Evolutionary conservation across 2,888 invertebrate genomes (phyloP), one percentile per base, ranked within the genome.

Genomic region (Apotomis turbidana): DNA sequence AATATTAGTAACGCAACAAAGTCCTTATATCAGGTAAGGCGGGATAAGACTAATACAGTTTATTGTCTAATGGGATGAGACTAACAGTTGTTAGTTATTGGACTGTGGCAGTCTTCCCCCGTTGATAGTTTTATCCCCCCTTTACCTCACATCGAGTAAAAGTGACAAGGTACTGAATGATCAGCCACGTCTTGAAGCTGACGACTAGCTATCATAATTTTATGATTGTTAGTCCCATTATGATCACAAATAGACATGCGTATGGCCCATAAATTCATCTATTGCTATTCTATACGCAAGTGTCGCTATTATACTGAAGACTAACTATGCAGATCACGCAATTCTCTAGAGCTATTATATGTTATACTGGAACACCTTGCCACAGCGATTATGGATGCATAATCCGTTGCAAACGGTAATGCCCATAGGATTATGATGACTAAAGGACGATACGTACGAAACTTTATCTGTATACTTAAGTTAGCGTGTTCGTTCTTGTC

Each of bases 301-400:
- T 57, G 55, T 46, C 15, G 44, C 66, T 55, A 46, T 66, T 55
- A 66, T 27, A 41, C 27, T 44, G 5, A 12, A 12, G 8, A 4
- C 44, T 44, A 57, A 55, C 46, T 57, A 57, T 66, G 66, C 66
- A 36, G 57, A 27, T 46, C 66, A 57, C 46, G 66, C 66, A 46
- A 66, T 46, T 57, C 66, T 27, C 12, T 27, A 66, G 49, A 51
- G 41, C 52, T 64, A 63, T 63, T 59, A 59, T 70, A 58, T 64
- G 38, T 57, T 52, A 70, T 52, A 62, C 64, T 41, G 58, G 51
- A 64, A 52, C 46, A 51, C 55, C 41, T 62, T 57, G 71, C 71
- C 62, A 52, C 46, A 57, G 57, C 67, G 49, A 67, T 71, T 71
- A 62, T 71, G 13, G 51, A 71, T 71, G 44, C 67, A 68, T 54